Percentiles rank a stretch among this genome's conserved stretches.
Evolutionary conservation across 2,797 vertebrate genomes (phyloP).

Genomic region (Australoheros facetus): DNA sequence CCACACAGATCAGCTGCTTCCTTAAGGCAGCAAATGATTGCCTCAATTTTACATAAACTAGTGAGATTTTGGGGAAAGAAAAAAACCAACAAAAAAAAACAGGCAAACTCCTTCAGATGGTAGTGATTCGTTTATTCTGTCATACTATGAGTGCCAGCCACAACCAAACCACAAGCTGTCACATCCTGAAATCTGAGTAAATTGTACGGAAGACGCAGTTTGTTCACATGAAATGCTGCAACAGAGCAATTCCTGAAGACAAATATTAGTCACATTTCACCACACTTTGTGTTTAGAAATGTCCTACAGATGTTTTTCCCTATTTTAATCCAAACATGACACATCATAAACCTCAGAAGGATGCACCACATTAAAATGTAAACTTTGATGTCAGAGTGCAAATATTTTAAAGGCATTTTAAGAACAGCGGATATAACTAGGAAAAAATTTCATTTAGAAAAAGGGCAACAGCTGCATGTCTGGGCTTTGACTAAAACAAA

Average conservation of each 20-base stretch:
- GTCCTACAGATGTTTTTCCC: neutral
- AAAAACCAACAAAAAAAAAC: neutral
- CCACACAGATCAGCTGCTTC: neutral
- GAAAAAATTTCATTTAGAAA: neutral
- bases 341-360: conserved; percentile 28
- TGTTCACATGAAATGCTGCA: conserved; percentile 22
- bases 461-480: neutral
- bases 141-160: conserved; percentile 31
- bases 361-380: conserved; percentile 44
- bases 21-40: neutral
- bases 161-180: conserved; percentile 30
- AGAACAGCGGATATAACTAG: neutral
- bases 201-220: conserved; percentile 20
- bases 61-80: neutral
- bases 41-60: neutral
- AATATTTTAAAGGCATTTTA: conserved; percentile 47
- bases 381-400: conserved; percentile 57
- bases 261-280: conserved; percentile 26
- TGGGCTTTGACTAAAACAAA: conserved; percentile 1
- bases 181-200: conserved; percentile 36
- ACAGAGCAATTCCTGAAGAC: conserved; percentile 9
- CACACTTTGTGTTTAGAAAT: conserved; percentile 22
- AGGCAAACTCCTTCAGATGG: neutral
- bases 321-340: conserved; percentile 11
- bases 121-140: conserved; percentile 40